A percentile compares a stretch with the other conserved stretches of the same genome.
phyloP scores from a whole-genome alignment of 2,888 invertebrate species.

The Lycophotia porphyrea region DNA sequence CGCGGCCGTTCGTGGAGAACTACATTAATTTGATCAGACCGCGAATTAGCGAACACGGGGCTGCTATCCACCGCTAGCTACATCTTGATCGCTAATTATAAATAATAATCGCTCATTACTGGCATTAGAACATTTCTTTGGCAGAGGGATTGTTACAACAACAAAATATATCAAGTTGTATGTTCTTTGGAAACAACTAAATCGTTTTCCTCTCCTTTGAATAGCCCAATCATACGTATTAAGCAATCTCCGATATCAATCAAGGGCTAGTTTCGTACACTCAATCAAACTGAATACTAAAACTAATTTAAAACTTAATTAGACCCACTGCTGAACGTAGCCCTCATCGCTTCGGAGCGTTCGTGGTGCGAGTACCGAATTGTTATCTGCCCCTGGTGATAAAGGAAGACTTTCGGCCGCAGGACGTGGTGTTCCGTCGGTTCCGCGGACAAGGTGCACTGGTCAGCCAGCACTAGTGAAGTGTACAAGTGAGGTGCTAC shows the following conservation, averaged over 20 bases:
- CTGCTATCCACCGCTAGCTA: background rate
- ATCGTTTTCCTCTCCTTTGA: background rate
- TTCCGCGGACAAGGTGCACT: too few relatives aligned
- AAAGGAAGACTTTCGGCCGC: too few relatives aligned
- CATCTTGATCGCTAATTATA: background rate
- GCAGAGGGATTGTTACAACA: too few relatives aligned
- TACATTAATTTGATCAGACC: conserved; percentile 32
- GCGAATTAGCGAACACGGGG: conserved; percentile 21
- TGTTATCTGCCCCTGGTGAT: too few relatives aligned
- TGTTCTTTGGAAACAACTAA: background rate
- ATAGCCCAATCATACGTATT: background rate
- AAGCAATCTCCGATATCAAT: background rate
- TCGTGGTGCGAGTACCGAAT: too few relatives aligned
- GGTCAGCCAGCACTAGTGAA: too few relatives aligned
- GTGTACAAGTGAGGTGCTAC: too few relatives aligned
- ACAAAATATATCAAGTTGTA: background rate
- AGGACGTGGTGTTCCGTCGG: too few relatives aligned
- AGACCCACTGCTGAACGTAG: background rate
- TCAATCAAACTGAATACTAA: background rate
- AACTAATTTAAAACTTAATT: conserved; percentile 15
- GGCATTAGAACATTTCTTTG: conserved; percentile 6
- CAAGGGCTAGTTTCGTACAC: background rate
- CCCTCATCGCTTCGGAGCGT: background rate
- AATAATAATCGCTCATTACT: background rate
- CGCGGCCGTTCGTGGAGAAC: conserved; percentile 42